Evolutionary conservation across 2,888 invertebrate species (phyloP), one percentile per base, ranked within the genome.

Genomic region (Scaptomyza tumidula): DNA sequence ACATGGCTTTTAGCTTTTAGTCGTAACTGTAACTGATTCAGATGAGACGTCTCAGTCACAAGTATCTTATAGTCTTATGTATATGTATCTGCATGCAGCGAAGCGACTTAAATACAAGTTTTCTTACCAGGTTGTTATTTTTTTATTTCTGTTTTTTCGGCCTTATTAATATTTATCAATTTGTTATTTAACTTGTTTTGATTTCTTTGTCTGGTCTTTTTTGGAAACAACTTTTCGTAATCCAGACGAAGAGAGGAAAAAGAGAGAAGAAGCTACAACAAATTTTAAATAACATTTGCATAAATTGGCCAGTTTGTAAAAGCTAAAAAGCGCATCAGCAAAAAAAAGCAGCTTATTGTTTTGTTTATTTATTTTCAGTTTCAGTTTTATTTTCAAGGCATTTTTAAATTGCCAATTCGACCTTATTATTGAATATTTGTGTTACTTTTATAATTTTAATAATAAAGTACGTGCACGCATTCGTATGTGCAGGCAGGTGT

Each of bases 161-260:
- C 77, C 81, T 84, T 81, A 86, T 86, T 84, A 86, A 84, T 84
- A 84, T 84, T 84, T 81, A 84, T 86, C 75, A 82, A 84, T 84
- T 78, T 80, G 85, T 84, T 84, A 84, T 81, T 84, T 84, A 86
- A 84, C 85, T 80, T 80, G 85, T 80, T 86, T 85, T 80, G 69
- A 69, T 77, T 74, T 71, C 65, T 76, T 78, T 78, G 69, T 77
- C 57, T 58, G 61, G 44, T 61, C 63, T 53, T 48, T 55, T 53
- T 48, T 55, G 61, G 61, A 75, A 65, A 65, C 84, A 73, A 73
- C 81, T 73, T 75, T 80, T 80, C n/a, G 68, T 55, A 61, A 61
- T 59, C 50, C 65, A 69, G 55, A 54, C 16, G n/a, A 41, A 56
- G 45, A 48, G 62, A 53, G 41, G 16, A n/a, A 13, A 45, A 35